Base-by-base conservation (phyloP, 2,113 vertebrate species). In the Zootoca vivipara region DNA sequence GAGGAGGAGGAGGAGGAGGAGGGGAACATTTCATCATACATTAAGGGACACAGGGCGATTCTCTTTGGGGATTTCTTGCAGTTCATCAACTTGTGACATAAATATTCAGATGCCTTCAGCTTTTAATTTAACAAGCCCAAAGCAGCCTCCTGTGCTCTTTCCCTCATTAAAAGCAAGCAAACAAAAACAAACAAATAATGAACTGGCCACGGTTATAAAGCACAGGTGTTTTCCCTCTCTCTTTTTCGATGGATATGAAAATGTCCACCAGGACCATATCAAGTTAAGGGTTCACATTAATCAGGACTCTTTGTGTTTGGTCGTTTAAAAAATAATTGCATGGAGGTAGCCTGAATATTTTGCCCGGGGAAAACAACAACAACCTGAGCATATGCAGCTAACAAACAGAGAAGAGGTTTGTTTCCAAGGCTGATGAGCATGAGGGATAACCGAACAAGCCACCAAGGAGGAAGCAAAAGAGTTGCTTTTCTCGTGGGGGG, bases 121-220 rank as follows among this genome's bases (percentile, higher is more conserved):
- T 62, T 72, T 80, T 81, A 26, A 87, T 78, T 72, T 62, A 67
- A 69, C 40, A 13, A 0, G 75, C 24, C 9, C 46, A 10, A 75
- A 26, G 69, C 1, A 0, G 78, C 42, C 20, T 16, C 24, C 22
- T 2, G 3, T 1, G 9, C n/a, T 67, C 1, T 24, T 56, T 69
- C 56, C 58, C 38, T 77, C 26, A 9, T 33, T 52, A 46, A 70
- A 85, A 26, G n/a, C n/a, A 69, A 82, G 42, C 33, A 73, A 7
- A 33, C 5, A 88, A 74, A 85, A 85, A n/a, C 70, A 87, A 87
- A 83, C 67, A 90, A 85, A 65, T 12, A 81, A 52, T 35, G 78
- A 42, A 22, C 83, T 88, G 88, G 90, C 85, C 52, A 73, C 40
- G 85, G 90, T 86, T 90, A 65, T 78, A 83, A 83, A 74, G 70